phyloP scores from a whole-genome alignment of 2,113 vertebrate species.

The Prunella himalayana region DNA sequence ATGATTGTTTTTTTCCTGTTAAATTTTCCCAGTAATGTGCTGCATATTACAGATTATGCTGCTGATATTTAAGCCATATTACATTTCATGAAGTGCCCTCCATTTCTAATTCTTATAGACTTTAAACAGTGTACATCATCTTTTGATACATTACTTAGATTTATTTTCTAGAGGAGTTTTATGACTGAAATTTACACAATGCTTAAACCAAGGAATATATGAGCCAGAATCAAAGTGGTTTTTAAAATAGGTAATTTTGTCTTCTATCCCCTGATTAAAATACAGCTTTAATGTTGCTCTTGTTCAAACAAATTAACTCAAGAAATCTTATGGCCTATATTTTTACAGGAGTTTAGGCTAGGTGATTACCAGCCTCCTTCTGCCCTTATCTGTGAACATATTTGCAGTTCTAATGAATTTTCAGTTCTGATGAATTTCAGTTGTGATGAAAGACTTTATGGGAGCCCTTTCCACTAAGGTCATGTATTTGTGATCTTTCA shows the following conservation, averaged over 20 bases:
- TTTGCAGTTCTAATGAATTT: not conserved
- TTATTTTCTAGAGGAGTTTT: not conserved
- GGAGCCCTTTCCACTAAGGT: not conserved
- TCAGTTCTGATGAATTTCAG: not conserved
- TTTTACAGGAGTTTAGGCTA: not conserved
- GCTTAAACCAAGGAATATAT: not conserved
- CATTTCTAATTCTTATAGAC: not conserved
- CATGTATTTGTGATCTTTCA: not conserved
- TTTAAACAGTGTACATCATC: not conserved
- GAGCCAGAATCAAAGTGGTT: not conserved
- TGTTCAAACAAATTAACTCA: not conserved
- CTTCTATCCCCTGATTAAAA: conserved; percentile 7
- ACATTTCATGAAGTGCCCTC: not conserved
- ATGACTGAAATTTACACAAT: not conserved
- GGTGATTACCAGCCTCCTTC: not conserved
- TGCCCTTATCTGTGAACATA: not conserved
- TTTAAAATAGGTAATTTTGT: not conserved
- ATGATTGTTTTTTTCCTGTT: not conserved
- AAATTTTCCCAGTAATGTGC: not conserved
- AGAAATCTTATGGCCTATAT: not conserved
- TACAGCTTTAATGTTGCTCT: not conserved
- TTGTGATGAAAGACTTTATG: not conserved
- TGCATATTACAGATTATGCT: not conserved
- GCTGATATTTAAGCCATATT: not conserved
- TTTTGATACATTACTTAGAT: not conserved